phyloP scores from a whole-genome alignment of 2,797 vertebrate species.

The Cheirogaleus major region DNA sequence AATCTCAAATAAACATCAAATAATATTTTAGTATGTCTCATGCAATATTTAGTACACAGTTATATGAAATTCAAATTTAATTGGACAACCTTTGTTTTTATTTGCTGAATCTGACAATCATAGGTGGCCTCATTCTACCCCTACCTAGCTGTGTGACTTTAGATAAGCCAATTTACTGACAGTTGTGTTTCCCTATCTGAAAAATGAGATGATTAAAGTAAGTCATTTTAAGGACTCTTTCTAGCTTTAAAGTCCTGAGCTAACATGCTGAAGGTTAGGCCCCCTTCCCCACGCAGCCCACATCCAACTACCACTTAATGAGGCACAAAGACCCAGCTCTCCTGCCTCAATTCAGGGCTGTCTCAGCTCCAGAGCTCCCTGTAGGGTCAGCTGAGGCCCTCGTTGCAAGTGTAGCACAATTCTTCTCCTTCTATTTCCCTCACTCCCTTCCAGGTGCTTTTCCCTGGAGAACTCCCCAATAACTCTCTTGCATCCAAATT shows the following conservation, averaged over 20 bases:
- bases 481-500: background rate
- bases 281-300: background rate
- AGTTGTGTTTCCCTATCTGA: background rate
- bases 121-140: background rate
- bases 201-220: background rate
- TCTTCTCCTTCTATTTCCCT: background rate
- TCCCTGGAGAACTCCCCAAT: background rate
- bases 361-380: background rate
- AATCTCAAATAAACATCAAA: background rate
- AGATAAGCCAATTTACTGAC: background rate
- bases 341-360: background rate
- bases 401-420: background rate
- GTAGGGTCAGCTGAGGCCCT: background rate
- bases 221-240: background rate
- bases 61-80: background rate
- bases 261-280: background rate
- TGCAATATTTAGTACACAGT: background rate
- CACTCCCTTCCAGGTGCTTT: background rate
- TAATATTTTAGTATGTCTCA: background rate
- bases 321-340: background rate
- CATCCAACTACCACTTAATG: no score
- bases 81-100: background rate
- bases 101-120: background rate
- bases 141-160: background rate
- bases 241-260: background rate